Evolutionary conservation across 2,797 vertebrate species (phyloP).

Genomic region (Sebastes hubbsi): DNA sequence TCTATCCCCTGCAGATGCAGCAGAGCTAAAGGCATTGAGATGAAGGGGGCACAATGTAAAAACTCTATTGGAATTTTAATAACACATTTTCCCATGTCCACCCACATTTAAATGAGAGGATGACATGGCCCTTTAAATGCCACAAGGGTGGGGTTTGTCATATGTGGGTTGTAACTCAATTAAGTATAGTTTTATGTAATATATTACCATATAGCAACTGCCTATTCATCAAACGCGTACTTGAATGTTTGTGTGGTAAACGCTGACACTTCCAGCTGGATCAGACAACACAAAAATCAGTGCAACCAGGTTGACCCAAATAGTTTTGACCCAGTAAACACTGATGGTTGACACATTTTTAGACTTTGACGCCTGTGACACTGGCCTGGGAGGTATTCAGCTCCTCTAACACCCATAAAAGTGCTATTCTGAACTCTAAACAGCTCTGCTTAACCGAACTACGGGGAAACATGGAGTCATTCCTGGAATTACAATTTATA

Average conservation of each 20-base stretch:
- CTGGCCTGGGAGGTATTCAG: conserved; percentile 14
- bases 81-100: conserved; percentile 9
- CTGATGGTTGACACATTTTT: conserved; percentile 34
- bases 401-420: conserved; percentile 30
- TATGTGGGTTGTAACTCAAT: conserved; percentile 7
- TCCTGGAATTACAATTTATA: conserved; percentile 33
- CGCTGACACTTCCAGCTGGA: background rate
- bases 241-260: background rate
- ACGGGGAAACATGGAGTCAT: conserved; percentile 26
- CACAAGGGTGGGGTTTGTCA: background rate
- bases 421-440: conserved; percentile 6
- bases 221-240: background rate
- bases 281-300: conserved; percentile 22
- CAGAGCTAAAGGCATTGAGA: background rate
- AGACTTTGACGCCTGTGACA: conserved; percentile 27
- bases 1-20: background rate
- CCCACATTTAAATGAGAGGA: conserved; percentile 8
- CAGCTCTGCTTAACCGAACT: background rate
- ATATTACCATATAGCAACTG: background rate
- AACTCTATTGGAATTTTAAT: conserved; percentile 17
- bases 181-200: background rate
- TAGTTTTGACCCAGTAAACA: conserved; percentile 35
- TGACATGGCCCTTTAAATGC: background rate
- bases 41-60: conserved; percentile 1
- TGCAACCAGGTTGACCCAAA: conserved; percentile 31